Conservation (phyloP, 1,140 invertebrate genomes). For the Aphis gossypii region DNA sequence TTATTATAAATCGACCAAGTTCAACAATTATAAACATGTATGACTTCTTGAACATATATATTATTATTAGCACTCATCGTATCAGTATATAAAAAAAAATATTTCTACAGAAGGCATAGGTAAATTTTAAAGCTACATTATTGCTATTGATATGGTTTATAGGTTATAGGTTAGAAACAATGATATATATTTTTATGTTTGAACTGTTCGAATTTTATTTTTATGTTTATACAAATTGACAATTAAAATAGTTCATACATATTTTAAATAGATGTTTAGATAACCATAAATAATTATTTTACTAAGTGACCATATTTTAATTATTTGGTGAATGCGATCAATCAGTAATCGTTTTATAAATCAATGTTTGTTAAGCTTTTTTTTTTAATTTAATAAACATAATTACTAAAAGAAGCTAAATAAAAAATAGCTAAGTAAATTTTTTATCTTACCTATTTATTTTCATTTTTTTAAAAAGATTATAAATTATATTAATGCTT, state of each 20-base stretch:
- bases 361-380: background rate
- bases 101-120: too few relatives aligned
- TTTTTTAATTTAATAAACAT: background rate
- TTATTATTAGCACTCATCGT: background rate
- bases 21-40: background rate
- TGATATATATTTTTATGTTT: background rate
- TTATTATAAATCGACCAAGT: background rate
- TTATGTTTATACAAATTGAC: background rate
- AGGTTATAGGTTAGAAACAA: background rate
- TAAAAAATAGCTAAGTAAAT: background rate
- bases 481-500: too few relatives aligned
- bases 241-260: background rate
- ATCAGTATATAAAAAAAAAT: background rate
- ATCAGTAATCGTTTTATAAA: background rate
- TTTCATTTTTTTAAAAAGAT: too few relatives aligned
- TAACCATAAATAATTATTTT: background rate
- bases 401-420: background rate
- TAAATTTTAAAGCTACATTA: too few relatives aligned
- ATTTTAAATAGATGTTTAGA: background rate
- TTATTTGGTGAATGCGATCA: background rate
- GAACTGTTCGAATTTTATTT: background rate
- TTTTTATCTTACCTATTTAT: too few relatives aligned
- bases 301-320: background rate
- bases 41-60: background rate
- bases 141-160: background rate